Base-by-base conservation (phyloP, 2,888 invertebrate genomes). In the Dimorphilus gyrociliatus region DNA sequence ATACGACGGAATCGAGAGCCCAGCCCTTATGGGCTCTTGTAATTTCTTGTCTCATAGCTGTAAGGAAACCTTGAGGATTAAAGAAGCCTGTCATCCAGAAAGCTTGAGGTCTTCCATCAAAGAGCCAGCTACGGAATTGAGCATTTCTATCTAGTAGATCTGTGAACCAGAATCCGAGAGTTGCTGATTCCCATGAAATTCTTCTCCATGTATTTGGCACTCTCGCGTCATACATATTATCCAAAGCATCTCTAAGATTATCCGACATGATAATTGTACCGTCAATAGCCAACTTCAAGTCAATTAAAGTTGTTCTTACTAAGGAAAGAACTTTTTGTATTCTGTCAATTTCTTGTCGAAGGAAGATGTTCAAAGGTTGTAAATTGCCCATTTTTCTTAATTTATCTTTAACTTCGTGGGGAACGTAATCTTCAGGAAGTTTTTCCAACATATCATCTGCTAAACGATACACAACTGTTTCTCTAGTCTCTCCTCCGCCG, bases 81-180 rank as follows among this genome's bases (percentile, higher is more conserved):
- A 92, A 92, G 65, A 92, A 90, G 25, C 90, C 92, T 0, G 90
- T 88, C 85, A 92, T 88, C 92, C 92, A 92, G 66, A 88, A 92
- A 1, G 78, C 75, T 47, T 69, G 64, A 1, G 88, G 90, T 38
- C 81, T 71, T 25, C 85, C 86, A 34, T 74, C 73, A 44, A 56
- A 60, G 35, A 63, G 72, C 90, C 90, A 90, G 17, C 71, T 70
- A 36, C 78, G 69, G 59, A 88, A 88, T 60, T 90, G 90, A 27
- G 71, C 69, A 55, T 90, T 85, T 34, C 90, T 71, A 61, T 92
- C 90, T 39, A 92, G 60, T 18, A 92, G 69, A 61, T 92, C 92
- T 0, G 90, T 92, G 56, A 88, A 92, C 92, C 92, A 92, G 66
- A 92, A 92, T n/a, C 92, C 92, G 16, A 92, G 70, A 0, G 92